A percentile compares a stretch with the other conserved stretches of the same genome.
These are phyloP conservation scores for Dunckerocampus dactyliophorus DNA, from an alignment of 2,113 vertebrate genomes.

Conservation along the genomic window DNA sequence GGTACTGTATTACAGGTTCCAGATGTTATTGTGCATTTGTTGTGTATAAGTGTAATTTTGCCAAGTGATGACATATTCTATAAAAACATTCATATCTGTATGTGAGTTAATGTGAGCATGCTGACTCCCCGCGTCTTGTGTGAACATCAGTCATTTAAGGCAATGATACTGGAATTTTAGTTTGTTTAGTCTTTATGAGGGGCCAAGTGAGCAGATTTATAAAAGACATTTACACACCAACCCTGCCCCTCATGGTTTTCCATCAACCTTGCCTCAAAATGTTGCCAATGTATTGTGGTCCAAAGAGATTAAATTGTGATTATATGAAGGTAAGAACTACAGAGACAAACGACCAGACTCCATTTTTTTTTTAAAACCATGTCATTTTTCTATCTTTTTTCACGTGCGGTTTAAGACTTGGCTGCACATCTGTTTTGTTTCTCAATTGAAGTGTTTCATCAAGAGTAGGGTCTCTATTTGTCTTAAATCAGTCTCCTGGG, in stretches of 20 bases:
- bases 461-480: constrained; percentile 43
- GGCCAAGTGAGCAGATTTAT: constrained; percentile 10
- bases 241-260: constrained; percentile 20
- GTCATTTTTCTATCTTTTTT: constrained; percentile 42
- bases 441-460: constrained; percentile 30
- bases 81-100: constrained; percentile 69
- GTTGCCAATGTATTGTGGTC: constrained; percentile 46
- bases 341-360: constrained; percentile 30
- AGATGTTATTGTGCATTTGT: constrained; percentile 72
- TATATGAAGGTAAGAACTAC: constrained; percentile 38
- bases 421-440: constrained; percentile 28
- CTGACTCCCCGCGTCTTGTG: constrained; percentile 67
- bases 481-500: constrained; percentile 51
- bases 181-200: constrained; percentile 34
- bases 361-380: constrained; percentile 15
- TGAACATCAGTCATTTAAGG: constrained; percentile 57
- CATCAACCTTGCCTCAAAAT: constrained; percentile 59
- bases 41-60: constrained; percentile 73
- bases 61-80: constrained; percentile 71
- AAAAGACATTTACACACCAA: constrained; percentile 15
- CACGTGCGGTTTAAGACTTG: neutral
- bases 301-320: constrained; percentile 35
- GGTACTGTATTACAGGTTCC: constrained; percentile 46
- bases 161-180: constrained; percentile 41
- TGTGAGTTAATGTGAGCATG: constrained; percentile 75